Base-by-base conservation (phyloP, 2,888 invertebrate genomes). In the Agriopis aurantiaria region DNA sequence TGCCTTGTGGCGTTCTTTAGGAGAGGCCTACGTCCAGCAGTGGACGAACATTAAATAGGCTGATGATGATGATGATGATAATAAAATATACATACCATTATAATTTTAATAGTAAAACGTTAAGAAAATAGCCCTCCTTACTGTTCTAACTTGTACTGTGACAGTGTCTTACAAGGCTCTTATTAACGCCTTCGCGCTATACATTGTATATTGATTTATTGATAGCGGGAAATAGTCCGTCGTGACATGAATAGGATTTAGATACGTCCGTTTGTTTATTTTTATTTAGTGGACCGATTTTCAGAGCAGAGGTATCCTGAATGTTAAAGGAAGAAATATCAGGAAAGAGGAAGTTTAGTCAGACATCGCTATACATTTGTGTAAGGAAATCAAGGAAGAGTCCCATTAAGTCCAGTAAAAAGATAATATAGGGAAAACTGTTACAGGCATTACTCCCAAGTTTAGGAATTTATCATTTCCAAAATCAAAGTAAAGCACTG, bases 121-220 rank as follows among this genome's bases (percentile, higher is more conserved):
- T 23, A 23, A 23, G 1, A 33, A 5, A 33, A 33, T 5, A 33
- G 1, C 33, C 5, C 3, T 62, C 43, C 49, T 46, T 69, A 65
- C 69, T 65, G 68, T 40, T 11, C 12, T 7, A 11, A 41, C 10
- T 8, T 60, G 45, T 69, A 64, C 12, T 17, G 45, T 40, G 45
- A n/a, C 40, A 14, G 17, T 63, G 63, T 65, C 57, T 40, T 51
- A 62, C 52, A 51, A 74, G 78, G 79, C 77, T 80, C 84, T 85
- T 87, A 88, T 86, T 87, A 87, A 82, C 85, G 83, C 80, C 81
- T 82, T 81, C 83, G 79, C 81, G 75, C 78, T 59, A 61, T 65
- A 69, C 64, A 45, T 8, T 14, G 43, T 61, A 63, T 71, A 71
- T 67, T 75, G 72, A 74, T 78, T 80, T 78, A 76, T 57, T 69